These are phyloP conservation scores for Machimus atricapillus DNA, from an alignment of 2,888 invertebrate genomes.

Conservation along the genomic window DNA sequence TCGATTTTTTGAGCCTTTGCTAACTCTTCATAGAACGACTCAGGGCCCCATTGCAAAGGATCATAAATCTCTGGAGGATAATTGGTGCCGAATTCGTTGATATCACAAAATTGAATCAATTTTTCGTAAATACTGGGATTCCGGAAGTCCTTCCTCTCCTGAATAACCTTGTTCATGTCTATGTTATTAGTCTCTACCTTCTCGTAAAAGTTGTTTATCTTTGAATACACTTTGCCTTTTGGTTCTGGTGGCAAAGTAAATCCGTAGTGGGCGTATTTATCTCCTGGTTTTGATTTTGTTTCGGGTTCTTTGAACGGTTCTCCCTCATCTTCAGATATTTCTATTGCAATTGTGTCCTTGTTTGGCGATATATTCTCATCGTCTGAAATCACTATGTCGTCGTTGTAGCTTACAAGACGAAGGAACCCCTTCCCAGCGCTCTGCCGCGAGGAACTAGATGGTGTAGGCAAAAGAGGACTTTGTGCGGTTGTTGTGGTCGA, in stretches of 20 bases:
- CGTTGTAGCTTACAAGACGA: slow-evolving; percentile 73
- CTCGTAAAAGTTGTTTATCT: slow-evolving; percentile 78
- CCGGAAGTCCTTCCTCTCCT: slow-evolving; percentile 89
- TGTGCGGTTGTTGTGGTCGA: slow-evolving; percentile 57
- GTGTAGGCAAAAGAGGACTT: slow-evolving; percentile 47
- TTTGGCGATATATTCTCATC: slow-evolving; percentile 65
- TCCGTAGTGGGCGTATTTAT: slow-evolving; percentile 65
- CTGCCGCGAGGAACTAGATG: slow-evolving; percentile 48
- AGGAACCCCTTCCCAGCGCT: slow-evolving; percentile 46
- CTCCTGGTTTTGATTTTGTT: slow-evolving; percentile 54
- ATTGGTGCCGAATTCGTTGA: slow-evolving; percentile 96
- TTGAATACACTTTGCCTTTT: slow-evolving; percentile 77
- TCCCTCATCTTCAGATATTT: slow-evolving; percentile 64
- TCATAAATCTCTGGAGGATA: slow-evolving; percentile 94
- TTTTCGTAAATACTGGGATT: slow-evolving; percentile 99
- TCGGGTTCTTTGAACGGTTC: slow-evolving; percentile 58
- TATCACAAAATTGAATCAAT: slow-evolving; percentile 90
- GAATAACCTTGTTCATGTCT: slow-evolving; percentile 90
- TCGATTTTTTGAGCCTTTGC: slow-evolving; percentile 88
- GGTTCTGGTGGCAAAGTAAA: slow-evolving; percentile 84
- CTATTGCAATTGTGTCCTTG: slow-evolving; percentile 63
- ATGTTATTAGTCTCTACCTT: slow-evolving; percentile 79
- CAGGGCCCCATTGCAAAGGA: slow-evolving; percentile 87
- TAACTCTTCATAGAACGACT: slow-evolving; percentile 92
- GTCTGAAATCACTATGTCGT: slow-evolving; percentile 78